Conservation (phyloP, 1,140 invertebrate genomes). For the Scaptomyza montana region DNA sequence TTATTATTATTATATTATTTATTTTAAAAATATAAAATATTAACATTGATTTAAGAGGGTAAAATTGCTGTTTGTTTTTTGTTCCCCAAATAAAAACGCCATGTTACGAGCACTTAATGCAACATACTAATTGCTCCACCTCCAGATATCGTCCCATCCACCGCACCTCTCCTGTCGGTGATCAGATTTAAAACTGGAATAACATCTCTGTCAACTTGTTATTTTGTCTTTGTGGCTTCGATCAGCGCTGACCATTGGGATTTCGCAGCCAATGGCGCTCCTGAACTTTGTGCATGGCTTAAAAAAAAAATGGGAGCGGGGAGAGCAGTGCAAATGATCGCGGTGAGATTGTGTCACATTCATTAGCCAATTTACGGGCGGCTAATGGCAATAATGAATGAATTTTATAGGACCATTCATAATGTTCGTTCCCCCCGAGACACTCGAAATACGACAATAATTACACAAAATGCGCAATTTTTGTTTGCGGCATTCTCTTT, state of each 20-base stretch:
- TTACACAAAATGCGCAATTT: slow-evolving; percentile 66
- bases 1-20: no score
- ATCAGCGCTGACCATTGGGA: slow-evolving; percentile 1
- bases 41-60: no score
- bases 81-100: slow-evolving; percentile 57
- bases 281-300: slow-evolving; percentile 43
- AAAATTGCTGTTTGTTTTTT: slow-evolving; percentile 20
- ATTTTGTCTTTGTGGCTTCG: slow-evolving; percentile 30
- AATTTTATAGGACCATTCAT: slow-evolving; percentile 78
- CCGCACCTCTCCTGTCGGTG: slow-evolving; percentile 1
- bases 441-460: slow-evolving; percentile 63
- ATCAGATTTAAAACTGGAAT: slow-evolving; percentile 79
- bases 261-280: slow-evolving; percentile 45
- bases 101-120: slow-evolving; percentile 71
- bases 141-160: slow-evolving; percentile 20
- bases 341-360: slow-evolving; percentile 58
- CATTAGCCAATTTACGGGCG: slow-evolving; percentile 78
- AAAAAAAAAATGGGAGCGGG: slow-evolving; percentile 2
- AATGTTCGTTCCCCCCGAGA: slow-evolving; percentile 46
- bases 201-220: slow-evolving; percentile 66
- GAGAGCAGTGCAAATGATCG: slow-evolving; percentile 11
- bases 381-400: slow-evolving; percentile 82
- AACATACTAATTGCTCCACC: slow-evolving; percentile 74
- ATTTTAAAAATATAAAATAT: no score
- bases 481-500: slow-evolving; percentile 28